Evolutionary conservation across 2,113 vertebrate species (phyloP).

Genomic region (Serinus canaria): DNA sequence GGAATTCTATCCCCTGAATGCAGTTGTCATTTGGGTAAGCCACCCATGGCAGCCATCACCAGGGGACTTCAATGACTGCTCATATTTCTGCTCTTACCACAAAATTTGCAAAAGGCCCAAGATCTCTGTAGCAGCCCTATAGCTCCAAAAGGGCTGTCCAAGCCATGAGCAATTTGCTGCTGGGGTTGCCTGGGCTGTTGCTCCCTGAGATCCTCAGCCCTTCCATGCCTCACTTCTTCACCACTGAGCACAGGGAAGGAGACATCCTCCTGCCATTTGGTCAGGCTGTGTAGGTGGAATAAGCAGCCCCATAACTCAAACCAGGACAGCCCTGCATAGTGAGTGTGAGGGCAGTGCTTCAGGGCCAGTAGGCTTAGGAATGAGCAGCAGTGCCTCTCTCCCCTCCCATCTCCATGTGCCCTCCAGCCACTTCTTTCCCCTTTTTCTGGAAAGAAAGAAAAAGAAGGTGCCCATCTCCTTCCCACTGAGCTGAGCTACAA

Average conservation of each 20-base stretch:
- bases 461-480: neutral
- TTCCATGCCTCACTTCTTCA: neutral
- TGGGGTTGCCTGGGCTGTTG: neutral
- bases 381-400: neutral
- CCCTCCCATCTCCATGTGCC: neutral
- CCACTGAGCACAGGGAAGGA: neutral
- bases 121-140: neutral
- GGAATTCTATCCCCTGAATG: neutral
- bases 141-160: neutral
- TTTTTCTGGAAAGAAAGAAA: neutral
- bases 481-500: neutral
- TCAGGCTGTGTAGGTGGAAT: neutral
- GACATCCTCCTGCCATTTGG: neutral
- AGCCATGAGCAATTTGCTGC: neutral
- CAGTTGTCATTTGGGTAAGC: neutral
- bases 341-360: neutral
- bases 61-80: neutral
- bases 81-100: neutral
- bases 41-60: neutral
- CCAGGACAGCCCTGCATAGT: neutral
- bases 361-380: neutral
- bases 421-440: neutral
- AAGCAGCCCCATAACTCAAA: neutral
- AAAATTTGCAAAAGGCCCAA: neutral
- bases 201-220: neutral